Percentiles rank a stretch among this genome's conserved stretches.
Evolutionary conservation across 2,888 invertebrate genomes (phyloP).

Genomic region (Pheosia gnoma): DNA sequence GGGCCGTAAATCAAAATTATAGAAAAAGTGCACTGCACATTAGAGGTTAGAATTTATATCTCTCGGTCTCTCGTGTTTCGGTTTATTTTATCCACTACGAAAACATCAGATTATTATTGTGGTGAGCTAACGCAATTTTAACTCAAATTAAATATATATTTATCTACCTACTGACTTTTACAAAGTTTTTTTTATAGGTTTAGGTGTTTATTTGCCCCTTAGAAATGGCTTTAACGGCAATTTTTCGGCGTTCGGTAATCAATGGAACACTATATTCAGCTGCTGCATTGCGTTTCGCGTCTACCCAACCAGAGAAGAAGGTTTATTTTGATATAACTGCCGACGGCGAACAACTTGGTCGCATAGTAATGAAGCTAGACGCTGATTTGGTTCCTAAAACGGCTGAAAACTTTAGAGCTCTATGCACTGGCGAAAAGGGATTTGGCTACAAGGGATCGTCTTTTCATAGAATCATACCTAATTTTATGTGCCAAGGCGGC

Average conservation of each 20-base stretch:
- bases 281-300: conserved; percentile 68
- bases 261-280: conserved; percentile 75
- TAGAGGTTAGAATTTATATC: too few relatives aligned
- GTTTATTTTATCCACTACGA: too few relatives aligned
- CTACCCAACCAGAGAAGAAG: conserved; percentile 69
- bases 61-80: too few relatives aligned
- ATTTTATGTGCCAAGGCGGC: conserved; percentile 98
- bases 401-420: conserved; percentile 96
- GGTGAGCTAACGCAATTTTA: too few relatives aligned
- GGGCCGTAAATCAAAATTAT: too few relatives aligned
- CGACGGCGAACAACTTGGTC: conserved; percentile 90
- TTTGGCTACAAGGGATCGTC: conserved; percentile 95
- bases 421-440: conserved; percentile 87
- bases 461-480: conserved; percentile 96
- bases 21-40: too few relatives aligned
- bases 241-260: conserved; percentile 64
- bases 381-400: conserved; percentile 96
- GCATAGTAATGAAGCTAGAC: conserved; percentile 94
- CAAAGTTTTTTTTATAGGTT: conserved; percentile 8
- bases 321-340: conserved; percentile 96
- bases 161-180: too few relatives aligned
- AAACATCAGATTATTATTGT: too few relatives aligned
- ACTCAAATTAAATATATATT: too few relatives aligned
- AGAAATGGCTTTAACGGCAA: conserved; percentile 56
- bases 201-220: conserved; percentile 5